Evolutionary conservation across 2,797 vertebrate species (phyloP), one percentile per base, ranked within the genome.

Genomic region (Naso thynnoides): DNA sequence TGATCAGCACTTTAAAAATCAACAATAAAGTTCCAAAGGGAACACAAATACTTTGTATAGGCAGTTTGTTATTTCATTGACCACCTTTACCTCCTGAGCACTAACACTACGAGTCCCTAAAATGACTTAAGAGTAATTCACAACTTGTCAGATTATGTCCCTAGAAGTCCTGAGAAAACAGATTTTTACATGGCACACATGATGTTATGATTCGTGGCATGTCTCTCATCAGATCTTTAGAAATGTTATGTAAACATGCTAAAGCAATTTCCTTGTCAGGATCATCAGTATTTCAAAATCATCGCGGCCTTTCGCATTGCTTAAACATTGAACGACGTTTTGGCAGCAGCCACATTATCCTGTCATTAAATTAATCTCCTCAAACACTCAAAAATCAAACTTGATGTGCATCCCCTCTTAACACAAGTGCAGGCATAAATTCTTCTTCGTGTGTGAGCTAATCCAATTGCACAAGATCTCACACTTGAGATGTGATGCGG

Each of bases 351-450:
- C 47, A 70, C 36, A 74, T 84, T 42, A 80, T 81, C 36, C 47
- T 86, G 56, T 81, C 77, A 75, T 81, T 65, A 73, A 79, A 85
- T 57, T 59, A 76, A 87, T 88, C 65, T 69, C 60, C 29, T 78
- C 66, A 81, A 86, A 86, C 78, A 74, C 4, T 62, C n/a, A 78
- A 65, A 78, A 66, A 70, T 85, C 56, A 76, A 73, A 83, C 67
- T 24, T 55, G 57, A 69, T 70, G 58, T 64, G 55, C 16, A 29
- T 66, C 5, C 24, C 52, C 44, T 82, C 41, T 76, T 60, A 67
- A 78, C 69, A 75, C 26, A 26, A 76, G 53, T 53, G 50, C 55
- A 54, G 33, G 19, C 62, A 44, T 66, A 60, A 76, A 70, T 86
- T 78, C 44, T 76, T 79, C 57, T 86, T 57, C 50, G 44, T 41